Evolutionary conservation across 2,113 vertebrate genomes (phyloP).

Genomic region (Microtus pennsylvanicus): DNA sequence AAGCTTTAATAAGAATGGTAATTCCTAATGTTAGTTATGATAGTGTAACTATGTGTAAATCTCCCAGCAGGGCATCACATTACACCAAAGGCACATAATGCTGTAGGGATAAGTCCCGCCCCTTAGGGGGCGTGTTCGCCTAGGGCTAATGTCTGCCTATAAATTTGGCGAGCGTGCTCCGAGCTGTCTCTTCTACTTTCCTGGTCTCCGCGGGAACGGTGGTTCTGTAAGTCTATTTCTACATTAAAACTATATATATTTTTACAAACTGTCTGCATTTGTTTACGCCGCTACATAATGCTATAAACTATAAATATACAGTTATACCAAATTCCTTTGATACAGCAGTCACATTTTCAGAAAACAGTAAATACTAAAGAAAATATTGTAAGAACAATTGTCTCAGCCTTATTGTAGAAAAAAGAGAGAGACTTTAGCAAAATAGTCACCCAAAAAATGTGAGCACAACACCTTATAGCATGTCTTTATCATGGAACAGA

Average conservation of each 20-base stretch:
- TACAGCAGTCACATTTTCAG: background rate
- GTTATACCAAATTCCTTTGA: background rate
- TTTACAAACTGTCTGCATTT: too few species aligned
- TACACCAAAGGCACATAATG: background rate
- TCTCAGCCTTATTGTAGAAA: background rate
- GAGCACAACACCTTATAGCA: background rate
- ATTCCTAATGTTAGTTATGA: background rate
- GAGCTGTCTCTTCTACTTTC: too few species aligned
- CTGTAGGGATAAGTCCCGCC: too few species aligned
- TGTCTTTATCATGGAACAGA: background rate
- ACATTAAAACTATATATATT: too few species aligned
- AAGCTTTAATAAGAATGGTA: background rate
- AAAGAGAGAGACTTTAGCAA: background rate
- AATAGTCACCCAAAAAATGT: background rate
- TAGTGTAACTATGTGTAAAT: background rate
- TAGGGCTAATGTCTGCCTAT: too few species aligned
- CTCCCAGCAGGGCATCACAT: background rate
- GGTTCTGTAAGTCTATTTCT: too few species aligned
- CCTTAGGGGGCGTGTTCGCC: too few species aligned
- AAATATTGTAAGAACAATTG: background rate
- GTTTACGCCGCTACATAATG: too few species aligned
- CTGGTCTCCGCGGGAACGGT: too few species aligned
- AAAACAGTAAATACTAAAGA: constrained; percentile 1
- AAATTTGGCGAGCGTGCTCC: too few species aligned
- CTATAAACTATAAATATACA: background rate